Evolutionary conservation across 2,797 vertebrate species (phyloP), one percentile per base, ranked within the genome.

Genomic region (Smutsia gigantea): DNA sequence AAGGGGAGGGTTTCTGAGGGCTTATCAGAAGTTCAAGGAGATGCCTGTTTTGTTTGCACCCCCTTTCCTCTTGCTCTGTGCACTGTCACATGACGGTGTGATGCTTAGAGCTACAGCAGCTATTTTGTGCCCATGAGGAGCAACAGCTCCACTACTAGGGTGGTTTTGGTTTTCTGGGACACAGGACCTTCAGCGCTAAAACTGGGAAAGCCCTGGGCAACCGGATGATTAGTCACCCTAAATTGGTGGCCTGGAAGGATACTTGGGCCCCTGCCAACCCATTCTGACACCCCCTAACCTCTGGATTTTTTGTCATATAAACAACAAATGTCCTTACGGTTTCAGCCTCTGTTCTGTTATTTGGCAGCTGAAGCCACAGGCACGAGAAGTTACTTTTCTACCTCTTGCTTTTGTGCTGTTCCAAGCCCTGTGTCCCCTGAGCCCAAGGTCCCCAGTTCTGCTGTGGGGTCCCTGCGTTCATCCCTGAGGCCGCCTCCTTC

Each of bases 401-500:
- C 23, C 42, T 39, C 61, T 5, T 23, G 31, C 29, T 8, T 68
- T n/a, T 17, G 2, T 55, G 34, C 25, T 18, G 37, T 3, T 29
- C 14, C 15, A 4, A 11, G 37, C 27, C 3, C 59, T 11, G 29
- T 4, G 37, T 7, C 31, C 59, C 17, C 46, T 17, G 13, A 4
- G 7, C 42, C 27, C 59, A 0, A 3, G n/a, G 11, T 72, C 21
- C 21, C 11, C n/a, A 1, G 1, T 42, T 34, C 61, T 39, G 46
- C 49, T 6, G 0, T 0, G 15, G 6, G 27, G 46, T 46, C 39
- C 6, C 10, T 3, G n/a, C 1, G 5, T 2, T 3, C 59, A 14
- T 1, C 49, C 59, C 37, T 3, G 1, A 7, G 0, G 78, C 53
- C 0, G 0, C 82, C 51, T 57, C 49, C 51, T 74, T 49, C 29